Conservation (phyloP, 2,797 vertebrate species). For the Tiaroga cobitis region DNA sequence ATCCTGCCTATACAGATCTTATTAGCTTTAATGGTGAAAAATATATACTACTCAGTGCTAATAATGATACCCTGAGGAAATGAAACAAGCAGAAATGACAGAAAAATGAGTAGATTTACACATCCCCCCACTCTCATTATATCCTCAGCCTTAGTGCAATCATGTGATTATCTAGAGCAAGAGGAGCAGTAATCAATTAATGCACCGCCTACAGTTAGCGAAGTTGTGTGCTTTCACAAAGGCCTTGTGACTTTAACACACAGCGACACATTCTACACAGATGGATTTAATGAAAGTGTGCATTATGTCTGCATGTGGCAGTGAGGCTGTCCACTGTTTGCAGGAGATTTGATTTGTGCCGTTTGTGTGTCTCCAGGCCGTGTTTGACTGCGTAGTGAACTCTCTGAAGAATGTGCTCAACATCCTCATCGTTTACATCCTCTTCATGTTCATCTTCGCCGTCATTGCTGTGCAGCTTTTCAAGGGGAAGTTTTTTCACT, state of each 20-base stretch:
- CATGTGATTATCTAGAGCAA: neutral
- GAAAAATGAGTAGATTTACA: neutral
- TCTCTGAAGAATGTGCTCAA: slow-evolving; percentile 98
- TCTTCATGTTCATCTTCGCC: slow-evolving; percentile 99
- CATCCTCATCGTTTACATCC: slow-evolving; percentile 97
- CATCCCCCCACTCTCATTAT: neutral
- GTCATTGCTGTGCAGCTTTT: slow-evolving; percentile 98
- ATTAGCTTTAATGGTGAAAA: slow-evolving; percentile 28
- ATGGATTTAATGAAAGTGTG: slow-evolving; percentile 14
- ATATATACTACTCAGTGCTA: neutral
- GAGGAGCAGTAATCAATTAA: neutral
- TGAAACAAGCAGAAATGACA: neutral
- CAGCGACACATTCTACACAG: neutral
- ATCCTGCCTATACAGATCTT: slow-evolving; percentile 1
- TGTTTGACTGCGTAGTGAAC: slow-evolving; percentile 98
- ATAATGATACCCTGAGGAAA: slow-evolving; percentile 26
- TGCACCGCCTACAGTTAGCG: neutral
- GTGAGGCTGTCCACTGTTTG: neutral
- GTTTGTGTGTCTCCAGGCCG: slow-evolving; percentile 79
- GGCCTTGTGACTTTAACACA: neutral
- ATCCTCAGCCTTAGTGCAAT: slow-evolving; percentile 1
- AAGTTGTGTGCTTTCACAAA: neutral
- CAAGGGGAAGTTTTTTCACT: slow-evolving; percentile 98
- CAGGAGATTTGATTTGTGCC: slow-evolving; percentile 10
- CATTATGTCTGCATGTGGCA: neutral